phyloP scores from a whole-genome alignment of 2,113 vertebrate genomes.

The Paradoxurus hermaphroditus region DNA sequence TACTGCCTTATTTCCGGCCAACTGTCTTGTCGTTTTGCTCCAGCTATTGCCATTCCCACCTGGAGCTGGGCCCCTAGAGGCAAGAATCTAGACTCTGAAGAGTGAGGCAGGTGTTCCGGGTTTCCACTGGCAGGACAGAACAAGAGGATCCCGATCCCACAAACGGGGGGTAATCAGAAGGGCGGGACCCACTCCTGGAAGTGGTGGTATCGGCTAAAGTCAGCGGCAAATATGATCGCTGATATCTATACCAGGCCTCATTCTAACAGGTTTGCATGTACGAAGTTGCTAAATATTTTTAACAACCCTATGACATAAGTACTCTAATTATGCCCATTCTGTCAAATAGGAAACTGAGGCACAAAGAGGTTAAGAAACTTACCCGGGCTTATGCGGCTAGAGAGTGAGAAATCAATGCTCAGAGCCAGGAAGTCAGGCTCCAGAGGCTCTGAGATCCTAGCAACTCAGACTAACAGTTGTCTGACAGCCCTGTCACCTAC shows the following conservation, averaged over 20 bases:
- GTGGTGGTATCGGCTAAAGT: background rate
- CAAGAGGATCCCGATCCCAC: background rate
- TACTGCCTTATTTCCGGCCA: background rate
- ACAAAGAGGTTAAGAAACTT: background rate
- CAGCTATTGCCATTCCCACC: background rate
- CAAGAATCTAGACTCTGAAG: background rate
- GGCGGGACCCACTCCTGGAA: background rate
- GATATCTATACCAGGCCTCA: background rate
- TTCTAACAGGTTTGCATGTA: background rate
- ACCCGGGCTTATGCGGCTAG: background rate
- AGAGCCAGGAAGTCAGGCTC: background rate
- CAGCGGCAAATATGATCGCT: background rate
- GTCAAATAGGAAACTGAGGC: background rate
- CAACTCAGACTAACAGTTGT: background rate
- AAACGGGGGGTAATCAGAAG: background rate
- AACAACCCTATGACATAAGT: background rate
- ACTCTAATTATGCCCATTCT: background rate
- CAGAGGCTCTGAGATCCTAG: background rate
- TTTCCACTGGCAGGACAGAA: background rate
- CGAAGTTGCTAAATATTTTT: background rate
- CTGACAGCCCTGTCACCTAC: background rate
- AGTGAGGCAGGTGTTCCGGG: background rate
- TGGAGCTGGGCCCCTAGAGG: background rate
- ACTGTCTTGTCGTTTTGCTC: background rate
- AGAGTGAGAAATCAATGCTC: background rate